These are phyloP conservation scores for Botia kubotai DNA, from an alignment of 2,797 vertebrate species.

Conservation along the genomic window DNA sequence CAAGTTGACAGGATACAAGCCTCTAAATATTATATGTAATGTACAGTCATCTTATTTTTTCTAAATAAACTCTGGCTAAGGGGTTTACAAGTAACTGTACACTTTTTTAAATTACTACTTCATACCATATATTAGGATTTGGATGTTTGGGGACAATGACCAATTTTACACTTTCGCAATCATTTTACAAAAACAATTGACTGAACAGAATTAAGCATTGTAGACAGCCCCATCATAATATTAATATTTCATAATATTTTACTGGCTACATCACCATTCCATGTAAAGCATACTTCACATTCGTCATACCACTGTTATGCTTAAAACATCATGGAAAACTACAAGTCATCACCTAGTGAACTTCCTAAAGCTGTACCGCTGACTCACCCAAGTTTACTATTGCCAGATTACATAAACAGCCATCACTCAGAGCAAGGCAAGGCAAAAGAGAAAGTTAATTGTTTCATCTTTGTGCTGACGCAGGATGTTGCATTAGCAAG, in stretches of 20 bases:
- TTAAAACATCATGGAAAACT: slow-evolving; percentile 71
- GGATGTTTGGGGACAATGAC: too few species aligned
- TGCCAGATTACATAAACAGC: slow-evolving; percentile 53
- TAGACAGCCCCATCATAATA: too few species aligned
- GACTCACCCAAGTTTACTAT: slow-evolving; percentile 70
- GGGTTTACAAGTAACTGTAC: too few species aligned
- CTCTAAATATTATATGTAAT: too few species aligned
- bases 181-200: too few species aligned
- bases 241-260: too few species aligned
- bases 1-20: neutral
- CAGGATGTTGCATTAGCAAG: slow-evolving; percentile 35
- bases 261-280: neutral
- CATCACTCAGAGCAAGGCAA: slow-evolving; percentile 29
- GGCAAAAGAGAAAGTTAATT: slow-evolving; percentile 48
- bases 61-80: neutral
- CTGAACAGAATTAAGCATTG: too few species aligned
- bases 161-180: too few species aligned
- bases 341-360: slow-evolving; percentile 63
- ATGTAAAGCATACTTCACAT: neutral
- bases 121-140: too few species aligned
- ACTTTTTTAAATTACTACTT: too few species aligned
- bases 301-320: slow-evolving; percentile 61
- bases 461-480: slow-evolving; percentile 52
- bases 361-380: slow-evolving; percentile 67
- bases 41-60: too few species aligned